A percentile compares a stretch with the other conserved stretches of the same genome.
Conservation (phyloP, 2,797 vertebrate species). For the Graptemys geographica region DNA sequence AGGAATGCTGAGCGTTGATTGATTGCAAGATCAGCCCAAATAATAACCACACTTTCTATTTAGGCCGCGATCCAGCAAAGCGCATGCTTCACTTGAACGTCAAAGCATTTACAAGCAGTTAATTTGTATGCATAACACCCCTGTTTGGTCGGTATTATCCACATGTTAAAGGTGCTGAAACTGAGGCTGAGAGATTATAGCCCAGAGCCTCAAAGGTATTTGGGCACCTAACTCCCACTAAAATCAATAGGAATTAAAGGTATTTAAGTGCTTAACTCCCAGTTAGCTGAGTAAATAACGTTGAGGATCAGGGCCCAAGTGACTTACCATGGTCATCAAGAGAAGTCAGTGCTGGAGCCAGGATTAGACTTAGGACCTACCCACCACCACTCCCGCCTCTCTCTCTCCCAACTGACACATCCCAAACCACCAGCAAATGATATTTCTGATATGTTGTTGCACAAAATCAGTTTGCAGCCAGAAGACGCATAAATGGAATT, state of each 20-base stretch:
- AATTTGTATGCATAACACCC: rapidly evolving
- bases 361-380: rapidly evolving
- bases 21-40: conserved; percentile 35
- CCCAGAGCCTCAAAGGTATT: background rate
- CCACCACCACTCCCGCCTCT: rapidly evolving
- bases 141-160: background rate
- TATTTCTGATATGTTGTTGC: background rate
- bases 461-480: background rate
- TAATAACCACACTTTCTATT: background rate
- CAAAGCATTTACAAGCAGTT: background rate
- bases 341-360: background rate
- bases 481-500: background rate
- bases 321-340: background rate
- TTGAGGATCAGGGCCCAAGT: background rate
- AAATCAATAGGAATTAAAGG: too few species aligned
- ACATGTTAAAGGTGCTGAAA: background rate
- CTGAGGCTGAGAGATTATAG: background rate
- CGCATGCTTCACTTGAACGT: background rate
- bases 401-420: background rate
- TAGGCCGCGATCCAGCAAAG: background rate
- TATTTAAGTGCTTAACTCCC: too few species aligned
- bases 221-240: too few species aligned
- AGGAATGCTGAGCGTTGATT: background rate
- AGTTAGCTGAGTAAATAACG: background rate
- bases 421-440: background rate